These are phyloP conservation scores for Hartigia nigra DNA, from an alignment of 2,888 invertebrate species.

Conservation along the genomic window DNA sequence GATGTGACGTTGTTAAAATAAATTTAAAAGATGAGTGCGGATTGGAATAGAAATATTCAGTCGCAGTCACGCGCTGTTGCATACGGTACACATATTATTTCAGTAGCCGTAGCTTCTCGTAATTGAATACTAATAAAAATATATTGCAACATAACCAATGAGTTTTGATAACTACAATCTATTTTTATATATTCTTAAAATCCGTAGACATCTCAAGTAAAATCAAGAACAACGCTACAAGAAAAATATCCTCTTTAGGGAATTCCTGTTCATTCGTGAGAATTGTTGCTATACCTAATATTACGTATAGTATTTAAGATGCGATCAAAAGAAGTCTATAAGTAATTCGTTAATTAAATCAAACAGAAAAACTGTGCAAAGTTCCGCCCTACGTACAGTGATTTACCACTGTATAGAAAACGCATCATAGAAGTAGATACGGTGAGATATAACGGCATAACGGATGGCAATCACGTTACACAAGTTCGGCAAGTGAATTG, in stretches of 20 bases:
- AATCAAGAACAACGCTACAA: not conserved
- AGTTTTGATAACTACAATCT: not conserved
- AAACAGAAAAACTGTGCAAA: slow-evolving; percentile 39
- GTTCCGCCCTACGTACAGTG: slow-evolving; percentile 73
- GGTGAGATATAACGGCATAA: slow-evolving; percentile 3
- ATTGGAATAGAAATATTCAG: not conserved
- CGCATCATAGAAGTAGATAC: slow-evolving; percentile 65
- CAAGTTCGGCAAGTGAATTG: slow-evolving; percentile 14
- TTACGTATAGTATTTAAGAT: not conserved
- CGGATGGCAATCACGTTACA: slow-evolving; percentile 36
- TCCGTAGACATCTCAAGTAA: not conserved
- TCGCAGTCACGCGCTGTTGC: not conserved
- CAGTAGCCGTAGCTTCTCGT: not conserved
- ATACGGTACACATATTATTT: not conserved
- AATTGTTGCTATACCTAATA: not conserved
- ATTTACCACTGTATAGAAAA: slow-evolving; percentile 67
- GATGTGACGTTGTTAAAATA: not conserved
- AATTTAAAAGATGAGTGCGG: not conserved
- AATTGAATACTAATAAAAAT: not conserved
- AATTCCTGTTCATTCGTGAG: slow-evolving; percentile 16
- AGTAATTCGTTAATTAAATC: slow-evolving; percentile 12
- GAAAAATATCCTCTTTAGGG: not conserved
- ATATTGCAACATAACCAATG: not conserved
- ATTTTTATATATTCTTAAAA: not conserved
- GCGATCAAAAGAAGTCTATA: not conserved